These are phyloP conservation scores for Parazoanthus darwini DNA, from an alignment of 92 coral and sea anemone genomes.

Conservation along the genomic window DNA sequence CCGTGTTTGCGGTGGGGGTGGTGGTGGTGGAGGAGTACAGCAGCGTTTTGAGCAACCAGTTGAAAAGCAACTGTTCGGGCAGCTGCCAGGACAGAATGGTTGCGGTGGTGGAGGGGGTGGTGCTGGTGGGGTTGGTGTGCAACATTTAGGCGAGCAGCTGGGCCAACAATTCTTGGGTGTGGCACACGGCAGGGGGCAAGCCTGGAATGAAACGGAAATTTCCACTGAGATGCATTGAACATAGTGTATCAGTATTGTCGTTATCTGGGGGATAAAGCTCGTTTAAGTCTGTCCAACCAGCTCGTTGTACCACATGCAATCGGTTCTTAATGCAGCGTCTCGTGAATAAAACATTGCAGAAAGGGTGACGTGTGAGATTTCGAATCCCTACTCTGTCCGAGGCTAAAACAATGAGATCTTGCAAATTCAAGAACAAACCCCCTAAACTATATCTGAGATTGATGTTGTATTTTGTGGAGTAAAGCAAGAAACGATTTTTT, in stretches of 20 bases:
- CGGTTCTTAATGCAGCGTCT: too few species aligned
- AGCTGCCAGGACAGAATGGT: constrained; percentile 59
- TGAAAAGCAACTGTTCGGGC: constrained; percentile 60
- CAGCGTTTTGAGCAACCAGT: constrained; percentile 68
- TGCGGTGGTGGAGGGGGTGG: constrained; percentile 55
- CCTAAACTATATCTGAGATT: too few species aligned
- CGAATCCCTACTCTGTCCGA: too few species aligned
- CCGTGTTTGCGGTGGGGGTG: constrained; percentile 40
- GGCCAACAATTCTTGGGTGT: constrained; percentile 75
- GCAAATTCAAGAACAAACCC: too few species aligned
- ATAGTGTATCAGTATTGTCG: background rate
- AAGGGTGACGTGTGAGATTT: too few species aligned
- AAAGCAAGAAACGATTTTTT: too few species aligned
- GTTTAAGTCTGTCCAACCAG: background rate
- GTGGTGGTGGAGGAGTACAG: constrained; percentile 65
- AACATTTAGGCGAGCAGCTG: constrained; percentile 62
- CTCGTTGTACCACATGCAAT: background rate
- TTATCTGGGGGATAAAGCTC: background rate
- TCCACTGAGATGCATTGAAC: too few species aligned
- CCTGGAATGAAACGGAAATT: constrained; percentile 39
- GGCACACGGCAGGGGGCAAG: constrained; percentile 79
- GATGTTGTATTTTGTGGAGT: too few species aligned
- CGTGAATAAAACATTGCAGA: too few species aligned
- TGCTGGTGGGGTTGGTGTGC: constrained; percentile 62
- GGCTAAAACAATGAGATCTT: too few species aligned